Base-by-base conservation (phyloP, 2,113 vertebrate genomes). In the Chinchilla lanigera region DNA sequence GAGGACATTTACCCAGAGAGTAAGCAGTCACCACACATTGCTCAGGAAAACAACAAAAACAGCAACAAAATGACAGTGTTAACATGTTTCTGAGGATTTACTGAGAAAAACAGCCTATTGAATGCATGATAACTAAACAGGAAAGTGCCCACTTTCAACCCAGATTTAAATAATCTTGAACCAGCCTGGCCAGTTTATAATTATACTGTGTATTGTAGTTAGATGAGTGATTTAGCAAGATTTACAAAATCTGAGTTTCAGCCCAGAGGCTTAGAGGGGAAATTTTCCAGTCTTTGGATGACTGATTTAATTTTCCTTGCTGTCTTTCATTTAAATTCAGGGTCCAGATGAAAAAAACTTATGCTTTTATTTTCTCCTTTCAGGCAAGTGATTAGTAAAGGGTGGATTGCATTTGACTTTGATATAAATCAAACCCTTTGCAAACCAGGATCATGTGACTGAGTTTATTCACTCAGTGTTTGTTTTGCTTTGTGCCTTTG, bases 151-250 rank as follows among this genome's bases (percentile, higher is more conserved):
- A 47, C 1, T 28, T 63, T 97, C 75, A 96, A 38, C 44, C 8
- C 24, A 96, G 71, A 88, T 35, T 69, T 86, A 92, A 94, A 95
- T 71, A 77, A 78, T 82, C 85, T 28, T 90, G 88, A 97, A 83
- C 63, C 60, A 65, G 20, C 52, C 30, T 3, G 33, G 24, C 81
- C 82, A 88, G 84, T 95, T 95, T 90, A 28, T 97, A 86, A 94
- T 86, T 60, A 97, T 47, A 75, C 33, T 17, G 63, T 17, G 12
- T 80, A 7, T 28, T 56, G 41, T 83, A 94, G 95, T 86, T 85
- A 95, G 65, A 78, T 0, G 16, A 83, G 28, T 7, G n/a, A 85
- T 96, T 95, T 93, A 60, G 90, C 69, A 94, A 63, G 93, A 92
- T 60, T 93, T 71, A 63, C 12, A 80, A 87, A 90, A 95, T 92